Percentiles rank a stretch among this genome's conserved stretches.
These are phyloP conservation scores for Chelon labrosus DNA, from an alignment of 2,797 vertebrate genomes.

Conservation along the genomic window DNA sequence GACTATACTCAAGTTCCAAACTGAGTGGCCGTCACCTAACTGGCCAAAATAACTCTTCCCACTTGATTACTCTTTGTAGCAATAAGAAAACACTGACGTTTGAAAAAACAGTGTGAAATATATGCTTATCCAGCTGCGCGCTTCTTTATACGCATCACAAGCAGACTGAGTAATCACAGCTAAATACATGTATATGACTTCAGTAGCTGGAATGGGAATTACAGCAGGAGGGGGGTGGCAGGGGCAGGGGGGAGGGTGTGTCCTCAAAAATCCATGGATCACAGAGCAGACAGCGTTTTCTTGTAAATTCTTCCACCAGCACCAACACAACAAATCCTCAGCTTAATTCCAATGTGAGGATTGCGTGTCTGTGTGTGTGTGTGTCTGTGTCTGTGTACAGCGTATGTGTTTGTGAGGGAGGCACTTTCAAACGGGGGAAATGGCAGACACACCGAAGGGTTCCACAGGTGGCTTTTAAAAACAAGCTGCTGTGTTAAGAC, in stretches of 20 bases:
- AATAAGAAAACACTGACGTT: background rate
- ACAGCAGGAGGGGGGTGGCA: conserved; percentile 5
- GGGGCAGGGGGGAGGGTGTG: conserved; percentile 6
- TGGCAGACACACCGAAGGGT: background rate
- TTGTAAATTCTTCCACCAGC: conserved; percentile 46
- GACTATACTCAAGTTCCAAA: too few species aligned
- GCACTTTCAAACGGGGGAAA: background rate
- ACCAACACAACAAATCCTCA: conserved; percentile 38
- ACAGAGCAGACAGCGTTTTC: conserved; percentile 35
- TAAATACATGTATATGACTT: conserved; percentile 25
- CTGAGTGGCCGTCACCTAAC: background rate
- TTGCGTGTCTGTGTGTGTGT: conserved; percentile 3
- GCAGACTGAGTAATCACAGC: conserved; percentile 17
- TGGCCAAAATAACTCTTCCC: background rate
- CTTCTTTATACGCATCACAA: background rate
- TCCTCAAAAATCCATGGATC: conserved; percentile 41
- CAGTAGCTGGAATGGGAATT: conserved; percentile 31
- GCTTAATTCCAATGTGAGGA: conserved; percentile 31
- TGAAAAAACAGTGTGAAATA: background rate
- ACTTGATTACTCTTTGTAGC: background rate
- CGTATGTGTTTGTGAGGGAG: background rate
- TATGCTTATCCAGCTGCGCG: background rate
- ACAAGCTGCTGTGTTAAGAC: background rate
- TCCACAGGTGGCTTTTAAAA: conserved; percentile 23
- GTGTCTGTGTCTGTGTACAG: background rate